Base-by-base conservation (phyloP, 1,140 invertebrate species). In the Vollenhovia emeryi region DNA sequence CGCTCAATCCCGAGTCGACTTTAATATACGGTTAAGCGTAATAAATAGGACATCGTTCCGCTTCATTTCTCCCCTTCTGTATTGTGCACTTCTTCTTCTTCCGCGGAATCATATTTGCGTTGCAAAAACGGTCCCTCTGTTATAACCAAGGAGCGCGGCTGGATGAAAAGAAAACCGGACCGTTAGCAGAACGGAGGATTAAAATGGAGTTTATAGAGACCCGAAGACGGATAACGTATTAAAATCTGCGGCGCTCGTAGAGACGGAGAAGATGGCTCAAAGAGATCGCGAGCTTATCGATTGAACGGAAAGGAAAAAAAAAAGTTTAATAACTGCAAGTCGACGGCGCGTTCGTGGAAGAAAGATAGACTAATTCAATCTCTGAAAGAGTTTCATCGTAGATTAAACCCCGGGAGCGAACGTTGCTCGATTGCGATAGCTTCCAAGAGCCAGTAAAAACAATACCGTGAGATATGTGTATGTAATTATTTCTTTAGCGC, bases 121-220 rank as follows among this genome's bases (percentile, higher is more conserved):
- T 11, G 24, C 30, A 33, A 64, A 78, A 66, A 48, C 18, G 11
- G 13, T 76, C 64, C 50, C 43, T 68, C 52, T 57, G 15, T 71
- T 75, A 45, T 11, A 33, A n/a, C 27, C 33, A 18, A 27, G 50
- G 5, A 57, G 27, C 55, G 21, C 8, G 43, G 45, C 9, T 9
- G 45, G 50, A 73, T 36, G 52, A 66, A 69, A 69, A 52, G 76
- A 60, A 64, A 85, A 18, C 27, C 24, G 64, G 40, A 57, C 24
- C 24, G 50, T 40, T 27, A 40, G 15, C 40, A 36, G 82, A 75
- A 75, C 30, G 64, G 68, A 8, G 30, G 60, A 69, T 88, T 76
- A 88, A 82, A 86, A 74, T 43, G 71, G 36, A 76, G 52, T 85
- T 88, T 79, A 87, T 52, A 79, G 50, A 59, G 43, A 36, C 43